These are phyloP conservation scores for Cheilosia pagana DNA, from an alignment of 2,888 invertebrate genomes.

Conservation along the genomic window DNA sequence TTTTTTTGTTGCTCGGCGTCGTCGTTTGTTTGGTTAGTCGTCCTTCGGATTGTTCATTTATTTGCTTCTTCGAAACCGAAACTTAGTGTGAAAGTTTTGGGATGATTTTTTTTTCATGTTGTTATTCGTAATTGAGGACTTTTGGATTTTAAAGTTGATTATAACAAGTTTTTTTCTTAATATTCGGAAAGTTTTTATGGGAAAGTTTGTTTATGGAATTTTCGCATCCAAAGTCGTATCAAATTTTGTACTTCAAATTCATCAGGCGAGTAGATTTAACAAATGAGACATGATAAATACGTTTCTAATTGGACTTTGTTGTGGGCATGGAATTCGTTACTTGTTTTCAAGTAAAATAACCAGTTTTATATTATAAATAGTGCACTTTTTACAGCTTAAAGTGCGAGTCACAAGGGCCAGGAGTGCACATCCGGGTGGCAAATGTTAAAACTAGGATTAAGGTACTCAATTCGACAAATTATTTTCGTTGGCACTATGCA, in stretches of 20 bases:
- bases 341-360: too few relatives aligned
- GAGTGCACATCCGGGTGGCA: too few relatives aligned
- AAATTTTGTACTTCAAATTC: slow-evolving; percentile 36
- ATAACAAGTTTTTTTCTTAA: slow-evolving; percentile 9
- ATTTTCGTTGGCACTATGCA: too few relatives aligned
- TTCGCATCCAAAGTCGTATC: slow-evolving; percentile 10
- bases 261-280: background rate
- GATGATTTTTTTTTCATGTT: slow-evolving; percentile 1
- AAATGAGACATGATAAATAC: background rate
- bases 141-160: slow-evolving; percentile 50
- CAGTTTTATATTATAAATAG: too few relatives aligned
- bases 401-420: too few relatives aligned
- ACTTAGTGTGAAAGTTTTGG: slow-evolving; percentile 62
- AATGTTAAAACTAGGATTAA: too few relatives aligned
- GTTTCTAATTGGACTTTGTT: too few relatives aligned
- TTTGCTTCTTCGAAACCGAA: slow-evolving; percentile 31
- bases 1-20: slow-evolving; percentile 5
- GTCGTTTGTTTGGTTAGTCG: slow-evolving; percentile 24
- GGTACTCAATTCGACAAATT: too few relatives aligned
- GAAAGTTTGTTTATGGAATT: slow-evolving; percentile 31
- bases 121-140: slow-evolving; percentile 22
- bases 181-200: slow-evolving; percentile 17
- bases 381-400: too few relatives aligned
- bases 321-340: background rate
- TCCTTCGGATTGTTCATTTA: slow-evolving; percentile 45